These are phyloP conservation scores for Cryptocephalus primarius DNA, from an alignment of 2,888 invertebrate species.

Conservation along the genomic window DNA sequence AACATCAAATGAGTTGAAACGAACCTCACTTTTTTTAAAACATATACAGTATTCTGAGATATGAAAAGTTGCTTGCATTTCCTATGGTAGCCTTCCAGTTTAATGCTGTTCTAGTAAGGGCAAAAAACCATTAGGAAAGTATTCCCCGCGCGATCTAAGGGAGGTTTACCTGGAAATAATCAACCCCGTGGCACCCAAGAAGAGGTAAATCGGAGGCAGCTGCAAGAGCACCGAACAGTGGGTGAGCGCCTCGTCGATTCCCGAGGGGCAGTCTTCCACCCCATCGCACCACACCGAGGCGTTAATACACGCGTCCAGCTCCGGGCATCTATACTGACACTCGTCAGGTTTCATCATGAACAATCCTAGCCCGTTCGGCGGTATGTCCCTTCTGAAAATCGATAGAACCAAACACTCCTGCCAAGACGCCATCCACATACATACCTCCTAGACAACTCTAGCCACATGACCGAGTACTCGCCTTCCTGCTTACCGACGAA, in stretches of 20 bases:
- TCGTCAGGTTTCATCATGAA: constrained; percentile 50
- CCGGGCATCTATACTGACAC: constrained; percentile 65
- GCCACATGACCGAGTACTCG: constrained; percentile 68
- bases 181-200: constrained; percentile 37
- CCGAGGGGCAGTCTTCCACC: constrained; percentile 64
- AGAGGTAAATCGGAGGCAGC: constrained; percentile 63
- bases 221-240: constrained; percentile 70
- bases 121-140: too few species aligned
- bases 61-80: too few species aligned
- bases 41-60: too few species aligned
- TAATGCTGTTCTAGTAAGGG: too few species aligned
- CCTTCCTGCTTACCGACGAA: constrained; percentile 67
- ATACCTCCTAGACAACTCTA: constrained; percentile 64
- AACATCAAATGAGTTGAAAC: not conserved
- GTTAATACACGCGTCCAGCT: constrained; percentile 71
- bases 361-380: constrained; percentile 46
- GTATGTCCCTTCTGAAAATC: constrained; percentile 41
- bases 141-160: not conserved
- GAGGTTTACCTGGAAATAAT: constrained; percentile 23
- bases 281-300: constrained; percentile 75
- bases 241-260: constrained; percentile 67
- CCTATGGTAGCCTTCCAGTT: too few species aligned
- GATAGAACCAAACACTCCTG: not conserved
- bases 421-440: not conserved
- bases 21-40: too few species aligned